Conservation (phyloP, 2,113 vertebrate genomes). For the Rostratula benghalensis region DNA sequence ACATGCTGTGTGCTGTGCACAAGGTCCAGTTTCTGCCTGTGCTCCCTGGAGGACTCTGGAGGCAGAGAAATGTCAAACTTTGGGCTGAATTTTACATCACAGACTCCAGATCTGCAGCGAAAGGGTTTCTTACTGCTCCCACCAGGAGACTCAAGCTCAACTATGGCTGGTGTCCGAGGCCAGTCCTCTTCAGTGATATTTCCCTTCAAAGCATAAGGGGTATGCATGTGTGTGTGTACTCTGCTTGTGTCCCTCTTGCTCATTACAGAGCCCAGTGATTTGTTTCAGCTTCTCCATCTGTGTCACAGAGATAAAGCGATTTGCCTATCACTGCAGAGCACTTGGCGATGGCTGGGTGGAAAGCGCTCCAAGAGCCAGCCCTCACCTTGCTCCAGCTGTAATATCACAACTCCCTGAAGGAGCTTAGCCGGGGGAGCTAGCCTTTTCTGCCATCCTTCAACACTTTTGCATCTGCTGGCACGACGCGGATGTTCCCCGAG, state of each 20-base stretch:
- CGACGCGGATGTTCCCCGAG: rapidly evolving
- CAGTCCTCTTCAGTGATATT: neutral
- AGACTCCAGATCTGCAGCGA: neutral
- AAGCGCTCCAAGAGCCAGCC: neutral
- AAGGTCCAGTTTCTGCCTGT: neutral
- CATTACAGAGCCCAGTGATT: neutral
- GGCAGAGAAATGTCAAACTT: neutral
- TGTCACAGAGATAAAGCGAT: slow-evolving; percentile 53
- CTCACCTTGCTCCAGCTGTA: slow-evolving; percentile 6
- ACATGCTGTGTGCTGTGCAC: rapidly evolving
- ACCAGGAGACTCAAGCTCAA: neutral
- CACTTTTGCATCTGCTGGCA: neutral
- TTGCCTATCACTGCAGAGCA: slow-evolving; percentile 34
- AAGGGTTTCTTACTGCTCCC: neutral
- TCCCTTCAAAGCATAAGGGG: neutral
- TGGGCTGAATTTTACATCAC: neutral
- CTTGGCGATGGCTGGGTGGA: neutral
- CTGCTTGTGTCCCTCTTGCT: neutral
- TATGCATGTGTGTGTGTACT: neutral
- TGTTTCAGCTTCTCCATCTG: slow-evolving; percentile 50
- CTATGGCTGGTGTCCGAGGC: neutral
- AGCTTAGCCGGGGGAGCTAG: neutral
- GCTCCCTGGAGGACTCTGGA: neutral
- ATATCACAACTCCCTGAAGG: neutral
- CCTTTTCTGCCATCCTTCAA: neutral